Conservation (phyloP, 2,113 vertebrate species). For the Nibea coibor region DNA sequence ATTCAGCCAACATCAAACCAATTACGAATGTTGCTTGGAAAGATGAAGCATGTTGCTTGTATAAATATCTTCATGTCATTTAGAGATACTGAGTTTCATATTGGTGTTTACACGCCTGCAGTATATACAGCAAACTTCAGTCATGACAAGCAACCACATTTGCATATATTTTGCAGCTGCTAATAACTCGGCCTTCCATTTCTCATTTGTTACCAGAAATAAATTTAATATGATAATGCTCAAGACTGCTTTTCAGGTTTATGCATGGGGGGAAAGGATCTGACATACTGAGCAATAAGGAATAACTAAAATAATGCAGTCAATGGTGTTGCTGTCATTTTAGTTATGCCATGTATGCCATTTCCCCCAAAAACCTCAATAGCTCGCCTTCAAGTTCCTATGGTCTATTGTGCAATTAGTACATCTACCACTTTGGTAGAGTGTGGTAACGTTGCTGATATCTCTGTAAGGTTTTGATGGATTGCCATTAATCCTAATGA, state of each 20-base stretch:
- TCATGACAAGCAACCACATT: not conserved
- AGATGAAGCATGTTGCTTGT: not conserved
- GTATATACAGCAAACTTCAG: not conserved
- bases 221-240: not conserved
- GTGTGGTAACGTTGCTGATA: not conserved
- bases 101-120: not conserved
- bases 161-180: not conserved
- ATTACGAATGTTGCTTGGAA: conserved; percentile 28
- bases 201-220: not conserved
- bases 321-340: not conserved
- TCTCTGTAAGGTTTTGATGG: not conserved
- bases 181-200: not conserved
- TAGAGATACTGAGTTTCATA: not conserved
- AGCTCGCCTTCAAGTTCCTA: not conserved
- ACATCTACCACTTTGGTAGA: not conserved
- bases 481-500: not conserved
- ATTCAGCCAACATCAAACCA: conserved; percentile 42
- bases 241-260: not conserved
- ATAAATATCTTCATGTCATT: not conserved
- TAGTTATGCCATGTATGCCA: not conserved
- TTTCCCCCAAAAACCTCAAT: not conserved
- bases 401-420: too few species aligned
- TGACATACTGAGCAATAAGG: too few species aligned
- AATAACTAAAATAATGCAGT: not conserved
- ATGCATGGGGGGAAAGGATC: not conserved